Percentiles rank a stretch among this genome's conserved stretches.
phyloP scores from a whole-genome alignment of 1,140 invertebrate genomes.

The Dendrolimus punctatus region DNA sequence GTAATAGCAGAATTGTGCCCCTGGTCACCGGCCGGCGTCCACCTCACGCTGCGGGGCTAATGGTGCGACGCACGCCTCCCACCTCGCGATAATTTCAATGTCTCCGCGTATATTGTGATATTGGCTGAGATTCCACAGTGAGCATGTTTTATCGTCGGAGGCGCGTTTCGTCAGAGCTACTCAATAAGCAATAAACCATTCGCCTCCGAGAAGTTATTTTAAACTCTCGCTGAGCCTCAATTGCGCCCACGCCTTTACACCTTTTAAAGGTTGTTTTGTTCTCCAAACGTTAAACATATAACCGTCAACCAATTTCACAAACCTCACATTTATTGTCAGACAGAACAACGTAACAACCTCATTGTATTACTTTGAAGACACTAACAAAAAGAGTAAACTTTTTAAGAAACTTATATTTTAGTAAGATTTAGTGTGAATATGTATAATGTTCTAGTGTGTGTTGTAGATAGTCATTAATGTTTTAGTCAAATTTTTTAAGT shows the following conservation, averaged over 20 bases:
- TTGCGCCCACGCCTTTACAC: constrained; percentile 56
- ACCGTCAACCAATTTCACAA: constrained; percentile 22
- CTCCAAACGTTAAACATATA: constrained; percentile 51
- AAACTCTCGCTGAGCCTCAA: constrained; percentile 47
- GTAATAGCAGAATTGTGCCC: too few relatives aligned
- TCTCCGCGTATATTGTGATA: constrained; percentile 62
- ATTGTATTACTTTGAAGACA: too few relatives aligned
- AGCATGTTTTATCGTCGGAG: constrained; percentile 48
- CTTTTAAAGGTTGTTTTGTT: constrained; percentile 69
- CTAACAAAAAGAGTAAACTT: too few relatives aligned
- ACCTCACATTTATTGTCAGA: neutral
- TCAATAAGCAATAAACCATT: constrained; percentile 71
- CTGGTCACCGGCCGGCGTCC: constrained; percentile 9
- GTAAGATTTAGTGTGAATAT: too few relatives aligned
- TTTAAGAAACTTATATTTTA: too few relatives aligned
- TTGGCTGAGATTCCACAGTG: constrained; percentile 62
- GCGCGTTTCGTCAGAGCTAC: constrained; percentile 57
- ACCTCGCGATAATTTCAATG: constrained; percentile 67
- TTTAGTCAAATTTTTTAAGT: too few relatives aligned
- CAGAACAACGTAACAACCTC: too few relatives aligned
- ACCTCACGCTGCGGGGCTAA: constrained; percentile 24
- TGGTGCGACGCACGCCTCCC: constrained; percentile 49
- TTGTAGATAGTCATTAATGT: too few relatives aligned
- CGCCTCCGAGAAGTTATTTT: constrained; percentile 65
- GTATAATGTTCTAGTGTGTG: too few relatives aligned